Percentiles rank a stretch among this genome's conserved stretches.
These are phyloP conservation scores for Myiozetetes cayanensis DNA, from an alignment of 2,113 vertebrate species.

Conservation along the genomic window DNA sequence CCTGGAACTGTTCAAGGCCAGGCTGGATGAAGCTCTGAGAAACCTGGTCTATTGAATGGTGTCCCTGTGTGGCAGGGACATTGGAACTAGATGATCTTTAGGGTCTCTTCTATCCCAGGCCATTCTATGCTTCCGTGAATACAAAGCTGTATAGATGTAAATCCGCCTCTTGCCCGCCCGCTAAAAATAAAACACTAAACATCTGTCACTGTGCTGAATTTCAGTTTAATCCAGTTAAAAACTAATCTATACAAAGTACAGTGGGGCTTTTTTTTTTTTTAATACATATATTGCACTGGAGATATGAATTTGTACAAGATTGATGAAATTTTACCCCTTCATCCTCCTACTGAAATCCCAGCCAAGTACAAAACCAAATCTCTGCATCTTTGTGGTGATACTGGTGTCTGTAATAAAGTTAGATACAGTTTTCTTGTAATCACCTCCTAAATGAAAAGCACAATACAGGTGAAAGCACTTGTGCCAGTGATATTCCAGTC, in stretches of 20 bases:
- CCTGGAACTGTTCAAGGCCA: not conserved
- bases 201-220: conserved; percentile 5
- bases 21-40: not conserved
- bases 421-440: not conserved
- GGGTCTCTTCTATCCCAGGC: not conserved
- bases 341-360: conserved; percentile 10
- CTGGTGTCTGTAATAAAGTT: not conserved
- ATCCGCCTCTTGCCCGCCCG: not conserved
- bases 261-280: not conserved
- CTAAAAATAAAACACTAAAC: conserved; percentile 9
- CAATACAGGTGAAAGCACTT: not conserved
- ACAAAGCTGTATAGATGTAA: not conserved
- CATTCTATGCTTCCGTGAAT: not conserved
- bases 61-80: too few species aligned
- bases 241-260: conserved; percentile 58
- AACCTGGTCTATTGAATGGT: not conserved
- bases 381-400: conserved; percentile 26
- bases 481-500: not conserved
- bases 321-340: conserved; percentile 4
- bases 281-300: conserved; percentile 55
- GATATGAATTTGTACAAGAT: conserved; percentile 43
- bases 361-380: not conserved
- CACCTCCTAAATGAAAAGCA: conserved; percentile 7
- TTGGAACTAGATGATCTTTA: not conserved
- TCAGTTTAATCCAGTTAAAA: conserved; percentile 72